phyloP scores from a whole-genome alignment of 2,888 invertebrate species.

The Meiosimyza decipiens region DNA sequence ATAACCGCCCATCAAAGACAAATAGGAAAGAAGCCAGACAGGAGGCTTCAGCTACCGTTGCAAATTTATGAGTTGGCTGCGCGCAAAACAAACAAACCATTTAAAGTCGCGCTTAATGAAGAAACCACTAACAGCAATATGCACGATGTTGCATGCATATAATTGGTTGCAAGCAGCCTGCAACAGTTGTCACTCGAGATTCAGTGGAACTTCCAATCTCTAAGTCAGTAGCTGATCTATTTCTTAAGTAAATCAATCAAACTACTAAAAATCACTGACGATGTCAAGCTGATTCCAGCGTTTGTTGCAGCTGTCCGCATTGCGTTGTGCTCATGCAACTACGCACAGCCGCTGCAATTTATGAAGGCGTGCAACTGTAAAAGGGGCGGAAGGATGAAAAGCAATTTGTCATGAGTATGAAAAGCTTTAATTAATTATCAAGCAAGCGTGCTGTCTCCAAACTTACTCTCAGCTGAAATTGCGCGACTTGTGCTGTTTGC shows the following conservation, averaged over 20 bases:
- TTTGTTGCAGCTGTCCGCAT: neutral
- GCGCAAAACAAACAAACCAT: constrained; percentile 27
- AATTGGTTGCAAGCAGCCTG: neutral
- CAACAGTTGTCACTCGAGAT: neutral
- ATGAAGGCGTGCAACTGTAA: neutral
- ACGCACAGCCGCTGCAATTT: neutral
- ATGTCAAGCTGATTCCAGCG: too few species aligned
- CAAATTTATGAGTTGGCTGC: constrained; percentile 19
- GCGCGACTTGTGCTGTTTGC: too few species aligned
- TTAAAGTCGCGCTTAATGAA: neutral
- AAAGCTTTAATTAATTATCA: constrained; percentile 33
- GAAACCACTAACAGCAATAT: neutral
- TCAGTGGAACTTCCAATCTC: neutral
- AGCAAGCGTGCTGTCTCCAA: neutral
- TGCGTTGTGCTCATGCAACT: neutral
- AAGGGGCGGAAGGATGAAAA: neutral
- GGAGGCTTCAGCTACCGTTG: neutral
- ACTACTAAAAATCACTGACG: neutral
- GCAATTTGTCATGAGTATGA: constrained; percentile 34
- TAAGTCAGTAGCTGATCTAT: too few species aligned
- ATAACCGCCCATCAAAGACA: constrained; percentile 7
- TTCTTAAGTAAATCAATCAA: neutral
- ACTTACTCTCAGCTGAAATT: too few species aligned
- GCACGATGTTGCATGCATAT: constrained; percentile 12
- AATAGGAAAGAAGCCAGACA: neutral